These are phyloP conservation scores for Ferdinandea cuprea DNA, from an alignment of 2,888 invertebrate species.

Conservation along the genomic window DNA sequence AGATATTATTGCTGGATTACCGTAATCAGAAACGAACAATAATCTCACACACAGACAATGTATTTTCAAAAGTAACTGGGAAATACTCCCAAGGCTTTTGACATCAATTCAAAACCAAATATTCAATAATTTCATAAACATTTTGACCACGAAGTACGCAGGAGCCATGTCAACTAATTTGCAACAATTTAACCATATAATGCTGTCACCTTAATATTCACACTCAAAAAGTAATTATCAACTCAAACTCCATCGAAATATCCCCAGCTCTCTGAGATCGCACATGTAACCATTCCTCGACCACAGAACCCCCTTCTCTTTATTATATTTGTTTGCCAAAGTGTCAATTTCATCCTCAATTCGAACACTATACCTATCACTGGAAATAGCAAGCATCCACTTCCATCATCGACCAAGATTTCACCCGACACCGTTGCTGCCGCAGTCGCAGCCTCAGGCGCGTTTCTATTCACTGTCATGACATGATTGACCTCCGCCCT, in stretches of 20 bases:
- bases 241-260: not conserved
- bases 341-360: constrained; percentile 49
- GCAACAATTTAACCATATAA: constrained; percentile 7
- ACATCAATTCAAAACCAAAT: not conserved
- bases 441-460: not conserved
- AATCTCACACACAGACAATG: too few relatives aligned
- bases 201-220: constrained; percentile 23
- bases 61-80: too few relatives aligned
- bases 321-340: constrained; percentile 21
- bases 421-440: not conserved
- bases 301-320: not conserved
- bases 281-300: not conserved
- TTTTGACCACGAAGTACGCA: too few relatives aligned
- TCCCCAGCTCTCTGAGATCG: not conserved
- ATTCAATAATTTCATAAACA: not conserved
- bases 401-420: constrained; percentile 39
- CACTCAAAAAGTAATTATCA: constrained; percentile 23
- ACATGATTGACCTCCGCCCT: constrained; percentile 32
- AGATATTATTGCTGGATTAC: too few relatives aligned
- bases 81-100: too few relatives aligned
- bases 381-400: constrained; percentile 24
- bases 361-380: constrained; percentile 38
- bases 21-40: too few relatives aligned
- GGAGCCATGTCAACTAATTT: not conserved
- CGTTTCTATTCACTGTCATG: constrained; percentile 7